Percentiles rank a stretch among this genome's conserved stretches.
Conservation (phyloP, 2,113 vertebrate genomes). For the Paracanthobrama guichenoti region DNA sequence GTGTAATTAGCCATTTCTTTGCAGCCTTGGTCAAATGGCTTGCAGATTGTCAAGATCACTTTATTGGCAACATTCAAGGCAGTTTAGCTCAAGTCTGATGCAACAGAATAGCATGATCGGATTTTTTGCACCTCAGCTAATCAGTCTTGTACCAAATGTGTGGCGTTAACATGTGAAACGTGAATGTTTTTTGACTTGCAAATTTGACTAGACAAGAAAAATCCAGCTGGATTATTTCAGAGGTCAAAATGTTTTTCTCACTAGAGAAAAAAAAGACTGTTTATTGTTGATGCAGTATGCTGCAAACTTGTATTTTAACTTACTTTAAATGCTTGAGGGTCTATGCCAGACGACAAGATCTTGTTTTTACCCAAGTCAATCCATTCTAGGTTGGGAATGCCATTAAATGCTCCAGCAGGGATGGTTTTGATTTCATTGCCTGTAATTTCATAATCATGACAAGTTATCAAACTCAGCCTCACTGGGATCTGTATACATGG, state of each 20-base stretch:
- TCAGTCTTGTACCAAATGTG: not conserved
- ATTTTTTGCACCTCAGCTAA: not conserved
- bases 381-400: constrained; percentile 91
- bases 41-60: not conserved
- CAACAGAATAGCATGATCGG: not conserved
- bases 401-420: constrained; percentile 88
- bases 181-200: not conserved
- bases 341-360: constrained; percentile 80
- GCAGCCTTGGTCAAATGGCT: not conserved
- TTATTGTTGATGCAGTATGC: not conserved
- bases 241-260: not conserved
- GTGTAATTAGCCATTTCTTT: not conserved
- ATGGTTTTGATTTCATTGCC: constrained; percentile 87
- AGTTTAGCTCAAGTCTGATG: not conserved
- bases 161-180: not conserved
- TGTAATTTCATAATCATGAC: constrained; percentile 61
- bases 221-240: constrained; percentile 11
- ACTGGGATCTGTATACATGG: constrained; percentile 1
- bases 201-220: not conserved
- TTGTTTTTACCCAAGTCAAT: constrained; percentile 93
- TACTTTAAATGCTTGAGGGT: constrained; percentile 86
- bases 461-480: constrained; percentile 22
- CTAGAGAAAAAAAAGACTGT: not conserved
- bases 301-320: constrained; percentile 47
- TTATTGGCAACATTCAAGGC: not conserved